A percentile compares a stretch with the other conserved stretches of the same genome.
Evolutionary conservation across 2,888 invertebrate genomes (phyloP).

Genomic region (Drymonia ruficornis): DNA sequence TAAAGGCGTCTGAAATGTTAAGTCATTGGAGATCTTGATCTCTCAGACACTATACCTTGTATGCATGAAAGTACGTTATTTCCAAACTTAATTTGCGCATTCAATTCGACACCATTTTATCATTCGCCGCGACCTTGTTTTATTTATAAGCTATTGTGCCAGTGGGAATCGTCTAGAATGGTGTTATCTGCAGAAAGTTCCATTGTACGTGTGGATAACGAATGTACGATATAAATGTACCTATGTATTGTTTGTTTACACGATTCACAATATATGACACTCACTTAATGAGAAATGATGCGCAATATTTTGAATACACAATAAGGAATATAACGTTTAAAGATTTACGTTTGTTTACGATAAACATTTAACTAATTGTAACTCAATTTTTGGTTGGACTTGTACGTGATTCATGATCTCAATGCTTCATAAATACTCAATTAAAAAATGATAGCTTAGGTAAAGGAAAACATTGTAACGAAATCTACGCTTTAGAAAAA

Average conservation of each 20-base stretch:
- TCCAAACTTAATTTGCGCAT: not conserved
- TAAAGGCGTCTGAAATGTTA: too few species aligned
- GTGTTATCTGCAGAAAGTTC: constrained; percentile 1
- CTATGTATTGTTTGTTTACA: not conserved
- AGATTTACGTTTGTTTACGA: not conserved
- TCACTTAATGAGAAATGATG: not conserved
- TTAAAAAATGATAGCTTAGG: too few species aligned
- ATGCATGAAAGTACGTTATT: too few species aligned
- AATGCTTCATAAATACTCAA: too few species aligned
- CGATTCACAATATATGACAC: not conserved
- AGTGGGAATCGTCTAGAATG: constrained; percentile 4
- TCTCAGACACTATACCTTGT: too few species aligned
- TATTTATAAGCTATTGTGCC: not conserved
- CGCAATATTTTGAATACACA: not conserved
- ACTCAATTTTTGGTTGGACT: too few species aligned
- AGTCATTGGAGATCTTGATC: too few species aligned
- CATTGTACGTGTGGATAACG: constrained; percentile 1
- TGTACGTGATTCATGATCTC: too few species aligned
- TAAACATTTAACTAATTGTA: too few species aligned
- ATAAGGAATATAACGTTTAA: not conserved
- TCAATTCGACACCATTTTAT: not conserved
- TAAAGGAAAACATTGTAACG: too few species aligned
- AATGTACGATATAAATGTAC: not conserved
- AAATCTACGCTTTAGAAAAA: too few species aligned
- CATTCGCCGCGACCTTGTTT: not conserved